Conservation (phyloP, 1,140 invertebrate genomes). For the Drosophila funebris region DNA sequence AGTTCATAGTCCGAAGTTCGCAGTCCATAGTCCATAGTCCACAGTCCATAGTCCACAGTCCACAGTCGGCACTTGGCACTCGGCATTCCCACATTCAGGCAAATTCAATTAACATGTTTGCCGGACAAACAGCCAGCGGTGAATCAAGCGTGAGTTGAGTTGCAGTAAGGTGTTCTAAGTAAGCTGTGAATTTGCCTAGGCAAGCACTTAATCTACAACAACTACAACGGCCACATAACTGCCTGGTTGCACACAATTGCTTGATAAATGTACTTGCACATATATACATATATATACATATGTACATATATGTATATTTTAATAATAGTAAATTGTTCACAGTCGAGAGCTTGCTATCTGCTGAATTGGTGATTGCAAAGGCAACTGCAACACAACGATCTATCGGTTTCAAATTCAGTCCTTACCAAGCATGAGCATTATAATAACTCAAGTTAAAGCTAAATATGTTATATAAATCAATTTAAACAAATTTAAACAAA, state of each 20-base stretch:
- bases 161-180: slow-evolving; percentile 7
- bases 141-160: not conserved
- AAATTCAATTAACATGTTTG: slow-evolving; percentile 74
- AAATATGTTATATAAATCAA: too few relatives aligned
- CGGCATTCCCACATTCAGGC: slow-evolving; percentile 25
- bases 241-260: not conserved
- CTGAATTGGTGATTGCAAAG: not conserved
- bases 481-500: not conserved
- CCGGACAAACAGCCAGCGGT: slow-evolving; percentile 20
- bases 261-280: not conserved
- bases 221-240: slow-evolving; percentile 10
- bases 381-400: not conserved
- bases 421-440: too few relatives aligned
- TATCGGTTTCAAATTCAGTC: too few relatives aligned
- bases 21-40: not conserved
- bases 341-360: slow-evolving; percentile 2
- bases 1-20: not conserved
- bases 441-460: too few relatives aligned
- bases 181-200: slow-evolving; percentile 30
- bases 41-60: not conserved
- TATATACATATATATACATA: not conserved
- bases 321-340: slow-evolving; percentile 37
- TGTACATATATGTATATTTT: not conserved
- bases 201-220: slow-evolving; percentile 30
- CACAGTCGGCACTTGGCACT: not conserved